These are phyloP conservation scores for Cylloceria caligata DNA, from an alignment of 2,888 invertebrate species.

Conservation along the genomic window DNA sequence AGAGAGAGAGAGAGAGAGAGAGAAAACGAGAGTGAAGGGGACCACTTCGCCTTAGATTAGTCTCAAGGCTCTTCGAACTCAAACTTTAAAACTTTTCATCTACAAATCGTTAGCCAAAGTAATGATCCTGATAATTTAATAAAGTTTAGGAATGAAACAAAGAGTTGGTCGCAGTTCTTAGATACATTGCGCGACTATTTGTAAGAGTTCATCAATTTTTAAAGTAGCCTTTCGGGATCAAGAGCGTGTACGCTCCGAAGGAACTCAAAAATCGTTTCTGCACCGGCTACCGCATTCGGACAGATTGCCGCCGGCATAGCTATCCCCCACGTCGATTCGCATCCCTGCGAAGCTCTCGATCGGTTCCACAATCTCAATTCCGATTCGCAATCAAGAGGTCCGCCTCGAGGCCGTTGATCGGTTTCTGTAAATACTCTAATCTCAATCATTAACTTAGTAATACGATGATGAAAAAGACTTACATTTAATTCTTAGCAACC, in stretches of 20 bases:
- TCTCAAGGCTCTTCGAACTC: not conserved
- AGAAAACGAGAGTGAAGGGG: no score
- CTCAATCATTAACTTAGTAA: not conserved
- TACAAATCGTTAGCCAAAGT: not conserved
- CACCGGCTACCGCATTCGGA: constrained; percentile 14
- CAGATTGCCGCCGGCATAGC: constrained; percentile 7
- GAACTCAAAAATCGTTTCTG: not conserved
- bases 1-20: no score
- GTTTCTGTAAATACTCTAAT: not conserved
- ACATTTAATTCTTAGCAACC: not conserved
- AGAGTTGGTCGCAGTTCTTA: not conserved
- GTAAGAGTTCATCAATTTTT: not conserved
- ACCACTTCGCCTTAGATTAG: constrained; percentile 5
- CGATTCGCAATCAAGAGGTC: constrained; percentile 56
- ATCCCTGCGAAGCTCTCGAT: constrained; percentile 53
- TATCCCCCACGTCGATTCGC: constrained; percentile 48
- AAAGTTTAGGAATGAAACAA: not conserved
- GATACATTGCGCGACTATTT: not conserved
- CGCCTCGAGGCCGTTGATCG: constrained; percentile 65
- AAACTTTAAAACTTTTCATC: not conserved
- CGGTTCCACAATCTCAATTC: constrained; percentile 29
- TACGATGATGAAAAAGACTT: not conserved
- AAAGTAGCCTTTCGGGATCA: not conserved
- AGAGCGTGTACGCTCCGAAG: not conserved
- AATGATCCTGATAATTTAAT: not conserved